phyloP scores from a whole-genome alignment of 2,113 vertebrate species.

The Plecturocebus donacophilus region DNA sequence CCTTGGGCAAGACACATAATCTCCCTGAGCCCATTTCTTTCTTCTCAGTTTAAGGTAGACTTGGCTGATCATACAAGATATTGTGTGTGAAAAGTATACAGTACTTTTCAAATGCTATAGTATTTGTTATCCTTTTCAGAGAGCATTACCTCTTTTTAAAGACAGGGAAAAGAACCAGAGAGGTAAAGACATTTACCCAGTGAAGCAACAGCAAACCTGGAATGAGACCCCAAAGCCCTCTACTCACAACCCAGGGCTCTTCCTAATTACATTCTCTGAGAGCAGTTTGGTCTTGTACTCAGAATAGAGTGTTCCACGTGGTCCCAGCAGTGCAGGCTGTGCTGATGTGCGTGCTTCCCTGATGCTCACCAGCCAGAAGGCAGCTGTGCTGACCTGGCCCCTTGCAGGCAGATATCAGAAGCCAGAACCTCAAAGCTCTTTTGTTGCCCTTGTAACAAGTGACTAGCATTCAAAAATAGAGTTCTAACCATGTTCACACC shows the following conservation, averaged over 20 bases:
- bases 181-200: not conserved
- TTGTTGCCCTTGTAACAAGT: not conserved
- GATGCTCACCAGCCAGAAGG: not conserved
- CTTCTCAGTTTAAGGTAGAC: slow-evolving; percentile 27
- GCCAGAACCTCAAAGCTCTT: not conserved
- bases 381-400: not conserved
- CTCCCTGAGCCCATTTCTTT: slow-evolving; percentile 2
- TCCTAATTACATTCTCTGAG: not conserved
- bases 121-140: slow-evolving; percentile 18
- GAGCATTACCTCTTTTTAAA: not conserved
- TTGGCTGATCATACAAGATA: slow-evolving; percentile 11
- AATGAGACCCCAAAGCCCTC: not conserved
- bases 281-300: not conserved
- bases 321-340: not conserved
- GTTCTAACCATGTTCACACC: not conserved
- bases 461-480: slow-evolving; percentile 15
- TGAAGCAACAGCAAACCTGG: not conserved
- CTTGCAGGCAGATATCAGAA: slow-evolving; percentile 22
- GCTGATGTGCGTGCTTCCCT: not conserved
- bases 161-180: not conserved
- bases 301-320: not conserved
- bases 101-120: not conserved
- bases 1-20: not conserved
- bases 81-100: not conserved
- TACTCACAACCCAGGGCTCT: not conserved